phyloP scores from a whole-genome alignment of 2,113 vertebrate genomes.

The Morphnarchus princeps region DNA sequence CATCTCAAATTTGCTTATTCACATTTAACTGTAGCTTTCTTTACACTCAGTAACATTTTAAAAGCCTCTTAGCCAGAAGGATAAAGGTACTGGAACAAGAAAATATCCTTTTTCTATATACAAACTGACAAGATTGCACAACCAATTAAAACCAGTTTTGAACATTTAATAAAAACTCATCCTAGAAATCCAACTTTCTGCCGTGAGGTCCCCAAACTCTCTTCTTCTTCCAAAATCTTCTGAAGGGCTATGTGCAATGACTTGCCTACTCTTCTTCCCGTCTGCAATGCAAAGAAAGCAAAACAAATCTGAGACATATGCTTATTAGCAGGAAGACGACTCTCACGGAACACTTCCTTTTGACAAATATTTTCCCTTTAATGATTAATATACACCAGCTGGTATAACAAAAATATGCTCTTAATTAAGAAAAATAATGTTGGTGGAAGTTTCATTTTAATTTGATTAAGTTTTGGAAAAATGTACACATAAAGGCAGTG shows the following conservation, averaged over 20 bases:
- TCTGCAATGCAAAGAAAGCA: constrained; percentile 69
- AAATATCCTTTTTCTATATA: constrained; percentile 24
- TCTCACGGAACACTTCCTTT: neutral
- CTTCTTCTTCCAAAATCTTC: constrained; percentile 84
- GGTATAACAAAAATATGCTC: neutral
- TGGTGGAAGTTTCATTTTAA: neutral
- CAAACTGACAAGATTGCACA: neutral
- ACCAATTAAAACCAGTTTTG: neutral
- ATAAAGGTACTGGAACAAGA: neutral
- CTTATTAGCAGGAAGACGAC: neutral
- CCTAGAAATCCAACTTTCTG: constrained; percentile 93
- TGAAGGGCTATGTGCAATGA: constrained; percentile 83
- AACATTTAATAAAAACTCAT: constrained; percentile 62
- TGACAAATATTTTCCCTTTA: neutral
- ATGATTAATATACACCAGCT: neutral
- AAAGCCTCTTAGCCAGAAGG: neutral
- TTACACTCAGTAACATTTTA: neutral
- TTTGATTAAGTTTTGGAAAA: neutral
- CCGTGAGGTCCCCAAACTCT: constrained; percentile 80
- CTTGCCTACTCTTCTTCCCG: constrained; percentile 89
- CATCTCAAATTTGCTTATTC: neutral
- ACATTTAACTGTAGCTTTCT: neutral
- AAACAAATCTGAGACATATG: neutral
- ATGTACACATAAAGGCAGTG: neutral
- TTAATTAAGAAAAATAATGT: constrained; percentile 6